Evolutionary conservation across 2,888 invertebrate genomes (phyloP).

Genomic region (Anagyrus pseudococci): DNA sequence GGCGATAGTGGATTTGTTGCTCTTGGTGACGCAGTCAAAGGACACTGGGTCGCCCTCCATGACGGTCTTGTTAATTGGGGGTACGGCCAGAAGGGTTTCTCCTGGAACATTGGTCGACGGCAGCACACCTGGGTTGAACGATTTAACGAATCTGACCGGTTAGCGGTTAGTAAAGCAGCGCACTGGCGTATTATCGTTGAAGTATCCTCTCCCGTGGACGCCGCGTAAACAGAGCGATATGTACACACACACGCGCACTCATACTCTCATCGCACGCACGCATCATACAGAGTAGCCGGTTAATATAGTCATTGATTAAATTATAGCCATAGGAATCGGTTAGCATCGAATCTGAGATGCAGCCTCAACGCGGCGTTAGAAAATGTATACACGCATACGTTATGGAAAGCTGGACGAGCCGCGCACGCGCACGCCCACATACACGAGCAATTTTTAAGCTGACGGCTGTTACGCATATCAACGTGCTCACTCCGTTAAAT

Average conservation of each 20-base stretch:
- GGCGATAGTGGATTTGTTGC: constrained; percentile 67
- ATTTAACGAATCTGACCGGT: constrained; percentile 60
- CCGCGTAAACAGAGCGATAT: neutral
- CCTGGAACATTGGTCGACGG: constrained; percentile 68
- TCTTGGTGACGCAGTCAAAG: constrained; percentile 83
- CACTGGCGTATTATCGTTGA: constrained; percentile 16
- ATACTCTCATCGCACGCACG: neutral
- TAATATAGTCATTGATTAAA: too few species aligned
- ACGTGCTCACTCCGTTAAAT: constrained; percentile 22
- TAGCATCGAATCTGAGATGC: constrained; percentile 11
- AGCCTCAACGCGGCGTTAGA: too few species aligned
- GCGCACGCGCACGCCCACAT: too few species aligned
- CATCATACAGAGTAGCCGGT: too few species aligned
- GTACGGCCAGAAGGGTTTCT: constrained; percentile 84
- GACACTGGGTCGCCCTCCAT: constrained; percentile 83
- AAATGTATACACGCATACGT: constrained; percentile 27
- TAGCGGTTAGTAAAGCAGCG: constrained; percentile 55
- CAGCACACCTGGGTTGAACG: constrained; percentile 60
- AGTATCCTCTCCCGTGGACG: neutral
- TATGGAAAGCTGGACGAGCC: constrained; percentile 21
- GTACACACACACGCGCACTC: neutral
- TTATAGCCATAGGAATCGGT: too few species aligned
- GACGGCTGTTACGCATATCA: constrained; percentile 14
- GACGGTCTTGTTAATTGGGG: constrained; percentile 87
- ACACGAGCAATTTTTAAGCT: constrained; percentile 22